Conservation (phyloP, 1,140 invertebrate genomes). For the Pogonus chalceus region DNA sequence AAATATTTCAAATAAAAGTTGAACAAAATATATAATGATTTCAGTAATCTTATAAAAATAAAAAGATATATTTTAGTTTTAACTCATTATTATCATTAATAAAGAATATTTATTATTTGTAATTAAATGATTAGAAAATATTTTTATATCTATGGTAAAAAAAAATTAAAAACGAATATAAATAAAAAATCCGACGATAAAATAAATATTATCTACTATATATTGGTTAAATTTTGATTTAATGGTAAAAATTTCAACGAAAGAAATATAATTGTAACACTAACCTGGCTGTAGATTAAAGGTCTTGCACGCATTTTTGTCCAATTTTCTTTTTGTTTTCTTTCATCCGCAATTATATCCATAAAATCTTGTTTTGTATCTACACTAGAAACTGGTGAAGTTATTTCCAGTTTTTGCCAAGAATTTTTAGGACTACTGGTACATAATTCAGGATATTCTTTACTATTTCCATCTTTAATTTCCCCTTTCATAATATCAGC, state of each 20-base stretch:
- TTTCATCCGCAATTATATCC: constrained; percentile 48
- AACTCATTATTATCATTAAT: too few relatives aligned
- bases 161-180: constrained; percentile 8
- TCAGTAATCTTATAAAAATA: too few relatives aligned
- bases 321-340: constrained; percentile 48
- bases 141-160: too few relatives aligned
- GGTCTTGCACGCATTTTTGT: constrained; percentile 50
- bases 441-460: neutral
- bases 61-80: too few relatives aligned
- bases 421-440: constrained; percentile 30
- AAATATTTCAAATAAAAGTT: constrained; percentile 5
- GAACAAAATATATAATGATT: neutral
- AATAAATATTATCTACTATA: neutral
- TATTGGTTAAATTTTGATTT: neutral
- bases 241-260: neutral
- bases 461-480: neutral
- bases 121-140: too few relatives aligned
- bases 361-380: constrained; percentile 33
- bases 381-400: constrained; percentile 15
- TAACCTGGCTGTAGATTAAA: constrained; percentile 51
- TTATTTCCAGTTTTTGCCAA: constrained; percentile 25
- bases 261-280: constrained; percentile 2
- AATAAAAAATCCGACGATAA: too few relatives aligned
- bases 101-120: too few relatives aligned
- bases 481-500: neutral